These are phyloP conservation scores for Helicoverpa armigera DNA, from an alignment of 1,140 invertebrate species.

Conservation along the genomic window DNA sequence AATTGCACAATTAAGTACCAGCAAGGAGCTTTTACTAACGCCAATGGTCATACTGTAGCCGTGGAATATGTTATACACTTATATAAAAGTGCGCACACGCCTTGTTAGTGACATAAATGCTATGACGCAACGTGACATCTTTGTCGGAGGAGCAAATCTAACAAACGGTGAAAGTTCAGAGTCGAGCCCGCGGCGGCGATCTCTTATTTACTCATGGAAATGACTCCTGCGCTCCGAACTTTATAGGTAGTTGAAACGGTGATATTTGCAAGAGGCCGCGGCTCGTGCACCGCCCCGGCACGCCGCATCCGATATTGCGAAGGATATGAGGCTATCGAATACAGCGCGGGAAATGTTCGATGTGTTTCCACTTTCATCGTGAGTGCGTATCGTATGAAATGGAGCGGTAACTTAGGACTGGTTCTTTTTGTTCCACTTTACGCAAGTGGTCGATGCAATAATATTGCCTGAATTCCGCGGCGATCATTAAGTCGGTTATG, in stretches of 20 bases:
- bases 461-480: conserved; percentile 72
- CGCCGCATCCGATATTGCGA: conserved; percentile 45
- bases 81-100: conserved; percentile 53
- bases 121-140: conserved; percentile 71
- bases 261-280: conserved; percentile 51
- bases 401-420: conserved; percentile 73
- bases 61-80: conserved; percentile 48
- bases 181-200: conserved; percentile 47
- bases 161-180: conserved; percentile 80
- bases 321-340: conserved; percentile 23
- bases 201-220: conserved; percentile 36
- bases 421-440: conserved; percentile 73
- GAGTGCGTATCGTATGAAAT: conserved; percentile 64
- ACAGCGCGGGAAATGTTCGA: conserved; percentile 48
- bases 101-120: conserved; percentile 66
- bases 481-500: conserved; percentile 76
- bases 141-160: conserved; percentile 63
- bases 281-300: conserved; percentile 47
- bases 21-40: conserved; percentile 21
- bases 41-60: conserved; percentile 6
- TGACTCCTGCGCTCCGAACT: conserved; percentile 49
- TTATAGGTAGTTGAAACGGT: conserved; percentile 57
- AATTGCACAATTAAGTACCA: conserved; percentile 20
- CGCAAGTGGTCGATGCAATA: conserved; percentile 75
- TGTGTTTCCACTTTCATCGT: conserved; percentile 60